phyloP scores from a whole-genome alignment of 1,140 invertebrate species.

The Diprion similis region DNA sequence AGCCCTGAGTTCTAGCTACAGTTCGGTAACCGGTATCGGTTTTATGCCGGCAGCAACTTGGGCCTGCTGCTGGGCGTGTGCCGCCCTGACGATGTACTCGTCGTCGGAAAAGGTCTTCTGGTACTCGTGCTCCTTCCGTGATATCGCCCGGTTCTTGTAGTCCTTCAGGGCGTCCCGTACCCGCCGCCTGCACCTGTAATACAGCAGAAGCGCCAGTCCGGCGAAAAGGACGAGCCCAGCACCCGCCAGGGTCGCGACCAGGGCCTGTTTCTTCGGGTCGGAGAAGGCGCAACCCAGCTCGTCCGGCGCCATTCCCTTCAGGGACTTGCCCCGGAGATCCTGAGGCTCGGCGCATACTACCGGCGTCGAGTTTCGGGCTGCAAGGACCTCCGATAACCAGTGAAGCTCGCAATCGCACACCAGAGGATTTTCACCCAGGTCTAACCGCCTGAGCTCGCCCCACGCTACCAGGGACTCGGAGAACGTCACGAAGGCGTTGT shows the following conservation, averaged over 20 bases:
- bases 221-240: slow-evolving; percentile 72
- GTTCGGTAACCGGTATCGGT: slow-evolving; percentile 87
- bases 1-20: slow-evolving; percentile 90
- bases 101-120: slow-evolving; percentile 87
- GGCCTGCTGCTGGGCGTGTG: slow-evolving; percentile 57
- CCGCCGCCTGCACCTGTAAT: slow-evolving; percentile 75
- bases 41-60: slow-evolving; percentile 67
- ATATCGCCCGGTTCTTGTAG: slow-evolving; percentile 77
- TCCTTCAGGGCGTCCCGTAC: slow-evolving; percentile 82
- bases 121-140: slow-evolving; percentile 84
- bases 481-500: slow-evolving; percentile 78
- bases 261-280: slow-evolving; percentile 77
- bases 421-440: slow-evolving; percentile 84
- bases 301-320: slow-evolving; percentile 74
- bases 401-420: slow-evolving; percentile 81
- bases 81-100: slow-evolving; percentile 77
- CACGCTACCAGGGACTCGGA: slow-evolving; percentile 79
- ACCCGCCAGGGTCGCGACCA: slow-evolving; percentile 77
- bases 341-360: slow-evolving; percentile 78
- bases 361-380: slow-evolving; percentile 74
- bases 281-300: slow-evolving; percentile 80
- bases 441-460: slow-evolving; percentile 76
- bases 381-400: slow-evolving; percentile 80
- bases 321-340: slow-evolving; percentile 71
- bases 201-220: slow-evolving; percentile 74